Base-by-base conservation (phyloP, 2,113 vertebrate species). In the Dipodomys merriami region DNA sequence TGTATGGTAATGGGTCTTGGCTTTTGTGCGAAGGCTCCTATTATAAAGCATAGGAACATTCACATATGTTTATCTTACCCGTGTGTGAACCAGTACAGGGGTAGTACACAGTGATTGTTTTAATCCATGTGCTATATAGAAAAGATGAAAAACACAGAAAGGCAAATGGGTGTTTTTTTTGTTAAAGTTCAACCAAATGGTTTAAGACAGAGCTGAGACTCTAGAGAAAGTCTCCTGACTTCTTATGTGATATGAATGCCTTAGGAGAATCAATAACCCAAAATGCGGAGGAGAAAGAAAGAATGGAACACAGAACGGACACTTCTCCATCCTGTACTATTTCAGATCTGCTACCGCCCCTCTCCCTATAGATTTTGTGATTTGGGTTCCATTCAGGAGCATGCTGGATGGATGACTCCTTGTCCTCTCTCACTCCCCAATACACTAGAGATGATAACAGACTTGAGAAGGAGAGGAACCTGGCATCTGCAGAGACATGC, bases 331-430 rank as follows among this genome's bases (percentile, higher is more conserved):
- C 1, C 35, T 46, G 0, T 10, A 1, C 7, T 49, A 15, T 29
- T 74, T 35, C 22, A 10, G 15, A 27, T 95, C 33, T 57, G 19
- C 67, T 57, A 13, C 22, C 18, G 7, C 65, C 13, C 16, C 8
- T 49, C 67, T 76, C 76, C 19, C 53, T 22, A 23, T 53, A 39
- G 5, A 22, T 90, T 83, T 49, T 64, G 33, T 53, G 39, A 82
- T 90, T 88, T 39, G 73, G 30, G 79, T 94, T 91, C 57, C 78
- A 76, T 93, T 93, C 33, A 57, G 69, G 73, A 93, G 0, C 33
- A 11, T 3, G 5, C 22, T 46, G 18, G 25, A 7, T 46, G 18
- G 25, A 7, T 94, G 64, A 89, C 64, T 78, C 83, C 39, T 77
- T 39, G 29, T 77, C 44, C n/a, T 77, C 67, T 29, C 35, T 69